Conservation (phyloP, 2,797 vertebrate species). For the Sebastes kiyomatsui region DNA sequence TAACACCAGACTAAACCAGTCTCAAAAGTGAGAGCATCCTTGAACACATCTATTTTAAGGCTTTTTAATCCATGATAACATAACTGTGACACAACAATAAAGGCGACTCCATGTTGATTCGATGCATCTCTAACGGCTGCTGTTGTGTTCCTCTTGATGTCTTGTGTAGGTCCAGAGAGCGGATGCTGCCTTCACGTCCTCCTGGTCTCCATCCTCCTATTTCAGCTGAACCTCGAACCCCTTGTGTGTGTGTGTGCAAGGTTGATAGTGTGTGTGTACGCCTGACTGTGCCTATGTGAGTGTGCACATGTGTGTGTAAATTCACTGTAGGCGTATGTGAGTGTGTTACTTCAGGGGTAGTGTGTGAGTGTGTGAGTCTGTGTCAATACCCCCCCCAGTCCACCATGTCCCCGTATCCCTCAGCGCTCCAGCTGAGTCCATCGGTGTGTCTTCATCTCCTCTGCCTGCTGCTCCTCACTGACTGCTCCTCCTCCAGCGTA, state of each 20-base stretch:
- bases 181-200: neutral
- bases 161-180: constrained; percentile 24
- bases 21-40: neutral
- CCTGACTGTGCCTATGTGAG: neutral
- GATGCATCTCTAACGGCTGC: neutral
- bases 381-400: constrained; percentile 5
- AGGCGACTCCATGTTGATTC: neutral
- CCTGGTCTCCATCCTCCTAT: neutral
- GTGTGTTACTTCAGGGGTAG: neutral
- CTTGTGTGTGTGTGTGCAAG: neutral
- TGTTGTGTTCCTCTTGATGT: neutral
- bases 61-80: neutral
- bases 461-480: constrained; percentile 40
- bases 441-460: constrained; percentile 36
- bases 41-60: neutral
- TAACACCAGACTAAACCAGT: neutral
- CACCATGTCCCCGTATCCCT: constrained; percentile 54
- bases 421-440: constrained; percentile 18
- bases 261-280: neutral
- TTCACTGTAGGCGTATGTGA: neutral
- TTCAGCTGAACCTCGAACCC: neutral
- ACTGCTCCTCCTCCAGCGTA: neutral
- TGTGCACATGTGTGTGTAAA: neutral
- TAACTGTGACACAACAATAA: neutral
- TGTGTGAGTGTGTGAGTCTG: constrained; percentile 10